Evolutionary conservation across 2,113 vertebrate species (phyloP), one percentile per base, ranked within the genome.

Genomic region (Oreotragus oreotragus): DNA sequence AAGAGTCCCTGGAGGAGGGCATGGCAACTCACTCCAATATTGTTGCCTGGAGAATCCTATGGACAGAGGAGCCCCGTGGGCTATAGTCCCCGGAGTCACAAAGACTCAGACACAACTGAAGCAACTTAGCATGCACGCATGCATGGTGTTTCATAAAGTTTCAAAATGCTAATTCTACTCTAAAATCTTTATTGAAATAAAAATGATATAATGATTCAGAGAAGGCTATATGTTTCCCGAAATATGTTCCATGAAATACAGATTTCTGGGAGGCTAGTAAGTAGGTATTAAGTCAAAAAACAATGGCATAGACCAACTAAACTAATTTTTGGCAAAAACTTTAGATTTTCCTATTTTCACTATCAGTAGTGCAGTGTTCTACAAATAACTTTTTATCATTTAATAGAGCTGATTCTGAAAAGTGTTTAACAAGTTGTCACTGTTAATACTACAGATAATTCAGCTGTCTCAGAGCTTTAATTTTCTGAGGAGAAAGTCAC

Each of bases 111-210:
- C 70, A 76, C 0, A 3, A 76, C 70, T 76, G 39, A 76, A 43
- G 70, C 39, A 43, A 7, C 70, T 76, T 76, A 76, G 39, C 39
- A 43, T 0, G 23, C 11, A 14, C 15, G 39, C 21, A 76, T 27
- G 23, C 39, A 43, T 73, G 36, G 36, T 76, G 23, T 27, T 76
- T 76, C 70, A 84, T 70, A 93, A 93, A 62, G n/a, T 79, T 89
- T 90, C 66, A 87, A 95, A 83, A 76, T 7, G 15, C 25, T 73
- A 80, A 80, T 84, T 88, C 15, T 70, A 84, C 84, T 89, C 87
- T 86, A 62, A 90, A 81, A 64, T 36, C 23, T 58, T 95, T 66
- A 95, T 43, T 94, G 79, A 96, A 96, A 88, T 92, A 92, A 96
- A 96, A 91, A 76, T n/a, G 2, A 83, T 53, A 55, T 57, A 95